Conservation (phyloP, 2,888 invertebrate genomes). For the Ctena decussata region DNA sequence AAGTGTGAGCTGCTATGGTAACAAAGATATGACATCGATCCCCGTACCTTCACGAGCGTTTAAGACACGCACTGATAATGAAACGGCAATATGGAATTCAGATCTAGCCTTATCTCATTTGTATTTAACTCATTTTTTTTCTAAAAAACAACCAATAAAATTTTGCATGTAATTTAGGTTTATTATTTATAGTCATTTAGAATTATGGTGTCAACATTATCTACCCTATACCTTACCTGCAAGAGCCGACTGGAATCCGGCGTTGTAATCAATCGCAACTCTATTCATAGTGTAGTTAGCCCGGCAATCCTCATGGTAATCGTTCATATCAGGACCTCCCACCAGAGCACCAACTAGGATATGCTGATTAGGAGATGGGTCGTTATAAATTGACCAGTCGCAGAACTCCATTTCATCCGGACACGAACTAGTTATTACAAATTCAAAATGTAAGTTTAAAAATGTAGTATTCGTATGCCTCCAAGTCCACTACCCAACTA, state of each 20-base stretch:
- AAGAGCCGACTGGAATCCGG: constrained; percentile 48
- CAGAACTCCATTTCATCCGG: constrained; percentile 26
- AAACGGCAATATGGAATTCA: too few species aligned
- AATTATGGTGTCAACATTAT: too few species aligned
- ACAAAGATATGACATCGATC: too few species aligned
- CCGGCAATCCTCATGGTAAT: constrained; percentile 39
- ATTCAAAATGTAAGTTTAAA: too few species aligned
- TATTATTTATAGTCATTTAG: not conserved
- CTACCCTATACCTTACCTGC: too few species aligned
- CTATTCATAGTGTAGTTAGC: constrained; percentile 44
- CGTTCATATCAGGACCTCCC: constrained; percentile 42
- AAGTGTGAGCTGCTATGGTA: too few species aligned
- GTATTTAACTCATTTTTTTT: not conserved
- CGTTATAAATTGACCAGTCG: constrained; percentile 50
- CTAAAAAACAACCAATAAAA: not conserved
- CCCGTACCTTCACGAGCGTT: too few species aligned
- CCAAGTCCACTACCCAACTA: too few species aligned
- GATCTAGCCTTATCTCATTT: too few species aligned
- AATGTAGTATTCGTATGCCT: too few species aligned
- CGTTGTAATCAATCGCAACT: constrained; percentile 50
- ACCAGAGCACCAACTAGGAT: constrained; percentile 46
- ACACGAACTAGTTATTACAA: constrained; percentile 45
- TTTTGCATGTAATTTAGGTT: not conserved
- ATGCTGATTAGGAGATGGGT: constrained; percentile 34
- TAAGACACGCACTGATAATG: too few species aligned